Evolutionary conservation across 2,797 vertebrate genomes (phyloP).

Genomic region (Threskiornis aethiopicus): DNA sequence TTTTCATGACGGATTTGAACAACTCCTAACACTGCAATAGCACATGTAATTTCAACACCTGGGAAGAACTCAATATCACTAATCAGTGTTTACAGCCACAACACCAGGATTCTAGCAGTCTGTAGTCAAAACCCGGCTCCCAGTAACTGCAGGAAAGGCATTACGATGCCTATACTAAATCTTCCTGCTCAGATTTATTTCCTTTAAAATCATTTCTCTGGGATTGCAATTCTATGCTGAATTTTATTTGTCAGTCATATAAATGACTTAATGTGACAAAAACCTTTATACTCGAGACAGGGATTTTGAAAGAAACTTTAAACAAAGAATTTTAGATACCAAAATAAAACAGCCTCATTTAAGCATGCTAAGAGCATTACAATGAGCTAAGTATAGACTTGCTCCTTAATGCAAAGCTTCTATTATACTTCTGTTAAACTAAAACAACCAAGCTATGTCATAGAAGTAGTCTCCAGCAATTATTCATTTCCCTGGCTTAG

Average conservation of each 20-base stretch:
- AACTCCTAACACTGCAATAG: slow-evolving; percentile 5
- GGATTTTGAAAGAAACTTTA: slow-evolving; percentile 19
- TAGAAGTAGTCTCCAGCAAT: slow-evolving; percentile 21
- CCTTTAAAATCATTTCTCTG: slow-evolving; percentile 35
- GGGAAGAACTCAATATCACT: slow-evolving; percentile 31
- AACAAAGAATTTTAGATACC: neutral
- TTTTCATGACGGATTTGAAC: slow-evolving; percentile 15
- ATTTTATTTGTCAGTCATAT: slow-evolving; percentile 57
- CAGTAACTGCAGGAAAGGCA: neutral
- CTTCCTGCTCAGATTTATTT: slow-evolving; percentile 46
- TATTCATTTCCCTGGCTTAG: slow-evolving; percentile 39
- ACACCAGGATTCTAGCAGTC: neutral
- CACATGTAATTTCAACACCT: slow-evolving; percentile 38
- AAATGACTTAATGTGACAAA: slow-evolving; percentile 45
- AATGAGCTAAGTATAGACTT: slow-evolving; percentile 28
- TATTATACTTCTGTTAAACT: slow-evolving; percentile 11
- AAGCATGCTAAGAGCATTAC: slow-evolving; percentile 28
- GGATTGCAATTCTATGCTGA: slow-evolving; percentile 9
- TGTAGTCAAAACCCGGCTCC: neutral
- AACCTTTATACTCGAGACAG: neutral
- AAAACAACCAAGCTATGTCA: slow-evolving; percentile 26
- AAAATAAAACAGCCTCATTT: slow-evolving; percentile 17
- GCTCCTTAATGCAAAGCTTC: neutral
- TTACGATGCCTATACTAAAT: slow-evolving; percentile 35
- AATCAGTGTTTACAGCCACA: slow-evolving; percentile 32